Percentiles rank a stretch among this genome's conserved stretches.
Conservation (phyloP, 2,113 vertebrate genomes). For the Urocitellus parryii region DNA sequence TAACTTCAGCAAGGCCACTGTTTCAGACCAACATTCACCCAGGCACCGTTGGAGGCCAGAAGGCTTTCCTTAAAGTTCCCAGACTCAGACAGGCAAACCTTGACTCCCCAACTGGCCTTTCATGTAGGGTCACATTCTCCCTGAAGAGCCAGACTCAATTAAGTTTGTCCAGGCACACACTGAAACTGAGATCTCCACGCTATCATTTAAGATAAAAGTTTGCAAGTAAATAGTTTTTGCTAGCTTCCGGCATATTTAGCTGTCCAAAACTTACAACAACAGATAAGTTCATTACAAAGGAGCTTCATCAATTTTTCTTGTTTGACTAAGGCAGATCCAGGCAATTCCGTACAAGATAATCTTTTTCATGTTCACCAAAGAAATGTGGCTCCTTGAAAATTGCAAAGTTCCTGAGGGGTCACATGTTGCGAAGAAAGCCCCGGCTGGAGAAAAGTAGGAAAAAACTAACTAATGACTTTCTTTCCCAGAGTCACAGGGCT, state of each 20-base stretch:
- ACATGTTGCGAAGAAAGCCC: background rate
- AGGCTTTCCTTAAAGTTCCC: background rate
- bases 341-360: background rate
- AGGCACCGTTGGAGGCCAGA: fast-evolving
- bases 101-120: background rate
- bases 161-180: too few relatives aligned
- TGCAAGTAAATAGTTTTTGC: background rate
- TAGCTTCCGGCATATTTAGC: background rate
- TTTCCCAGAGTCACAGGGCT: background rate
- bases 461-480: background rate
- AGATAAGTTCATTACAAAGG: background rate
- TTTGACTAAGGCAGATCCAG: background rate
- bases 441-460: too few relatives aligned
- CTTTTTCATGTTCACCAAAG: background rate
- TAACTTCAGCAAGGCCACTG: fast-evolving
- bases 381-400: background rate
- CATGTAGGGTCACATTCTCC: fast-evolving
- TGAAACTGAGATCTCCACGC: background rate
- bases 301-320: background rate
- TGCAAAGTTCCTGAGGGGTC: background rate
- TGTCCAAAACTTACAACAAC: background rate
- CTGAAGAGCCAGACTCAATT: background rate
- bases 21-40: too few relatives aligned
- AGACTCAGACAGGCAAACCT: background rate
- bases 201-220: constrained; percentile 21